phyloP scores from a whole-genome alignment of 2,113 vertebrate genomes.

The Cathartes aura region DNA sequence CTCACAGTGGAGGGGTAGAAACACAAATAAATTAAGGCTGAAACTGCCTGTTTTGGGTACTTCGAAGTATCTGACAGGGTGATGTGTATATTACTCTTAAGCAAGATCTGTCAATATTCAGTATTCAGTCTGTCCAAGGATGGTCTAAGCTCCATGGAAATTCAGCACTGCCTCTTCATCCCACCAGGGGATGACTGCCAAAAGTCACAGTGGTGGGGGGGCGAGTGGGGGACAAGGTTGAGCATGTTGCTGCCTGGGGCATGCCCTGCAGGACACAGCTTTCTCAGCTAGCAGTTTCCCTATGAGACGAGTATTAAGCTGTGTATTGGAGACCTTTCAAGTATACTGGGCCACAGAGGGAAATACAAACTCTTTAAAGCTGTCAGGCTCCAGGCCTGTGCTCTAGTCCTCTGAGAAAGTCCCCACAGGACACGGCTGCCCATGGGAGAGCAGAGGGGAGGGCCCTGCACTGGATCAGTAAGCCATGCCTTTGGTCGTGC shows the following conservation, averaged over 20 bases:
- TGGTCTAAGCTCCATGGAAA: neutral
- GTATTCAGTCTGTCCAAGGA: neutral
- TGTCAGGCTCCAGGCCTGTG: neutral
- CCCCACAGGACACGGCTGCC: fast-evolving
- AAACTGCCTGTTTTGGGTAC: neutral
- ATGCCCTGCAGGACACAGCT: neutral
- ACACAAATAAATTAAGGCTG: neutral
- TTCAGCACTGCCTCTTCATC: neutral
- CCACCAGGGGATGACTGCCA: neutral
- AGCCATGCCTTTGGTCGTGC: neutral
- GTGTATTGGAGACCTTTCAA: neutral
- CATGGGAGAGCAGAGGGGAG: neutral
- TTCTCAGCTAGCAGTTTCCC: neutral
- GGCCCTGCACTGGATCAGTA: fast-evolving
- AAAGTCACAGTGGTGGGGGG: neutral
- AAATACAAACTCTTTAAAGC: neutral
- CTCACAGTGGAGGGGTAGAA: neutral
- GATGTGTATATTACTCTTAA: neutral
- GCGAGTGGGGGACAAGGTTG: neutral
- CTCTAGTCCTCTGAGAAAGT: neutral
- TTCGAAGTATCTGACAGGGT: neutral
- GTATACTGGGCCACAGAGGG: too few relatives aligned
- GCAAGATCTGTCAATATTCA: neutral
- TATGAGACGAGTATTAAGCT: neutral
- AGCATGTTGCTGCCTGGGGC: fast-evolving